Percentiles rank a stretch among this genome's conserved stretches.
Conservation (phyloP, 2,888 invertebrate genomes). For the Synergus japonicus region DNA sequence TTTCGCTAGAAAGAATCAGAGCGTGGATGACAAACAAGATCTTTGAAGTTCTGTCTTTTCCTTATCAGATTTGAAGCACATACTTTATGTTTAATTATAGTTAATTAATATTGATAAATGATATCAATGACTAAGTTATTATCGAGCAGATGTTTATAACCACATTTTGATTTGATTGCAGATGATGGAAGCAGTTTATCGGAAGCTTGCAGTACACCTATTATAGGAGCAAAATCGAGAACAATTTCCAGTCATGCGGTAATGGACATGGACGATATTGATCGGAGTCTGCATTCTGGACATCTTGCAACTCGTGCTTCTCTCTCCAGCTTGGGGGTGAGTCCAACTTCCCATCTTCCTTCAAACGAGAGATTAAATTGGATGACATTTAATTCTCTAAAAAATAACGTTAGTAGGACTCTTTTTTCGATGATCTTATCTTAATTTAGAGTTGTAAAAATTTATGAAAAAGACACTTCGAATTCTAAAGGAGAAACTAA, state of each 20-base stretch:
- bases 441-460: not conserved
- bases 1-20: constrained; percentile 26
- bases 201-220: constrained; percentile 76
- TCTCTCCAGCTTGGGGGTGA: constrained; percentile 74
- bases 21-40: constrained; percentile 28
- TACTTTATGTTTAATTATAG: not conserved
- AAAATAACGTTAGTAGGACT: constrained; percentile 14
- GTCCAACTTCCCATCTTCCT: constrained; percentile 47
- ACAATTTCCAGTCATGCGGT: constrained; percentile 68
- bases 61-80: constrained; percentile 15
- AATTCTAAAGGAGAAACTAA: not conserved
- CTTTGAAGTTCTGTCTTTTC: not conserved
- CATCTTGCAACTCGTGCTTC: constrained; percentile 74
- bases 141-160: constrained; percentile 1
- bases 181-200: constrained; percentile 76
- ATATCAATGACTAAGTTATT: not conserved
- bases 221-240: constrained; percentile 73
- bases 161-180: constrained; percentile 54
- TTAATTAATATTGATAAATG: too few species aligned
- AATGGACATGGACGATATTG: constrained; percentile 74
- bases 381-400: constrained; percentile 9
- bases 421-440: not conserved
- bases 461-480: not conserved
- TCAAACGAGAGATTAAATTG: constrained; percentile 23
- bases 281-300: constrained; percentile 70